phyloP scores from a whole-genome alignment of 2,797 vertebrate genomes.

The Lutjanus argentimaculatus region DNA sequence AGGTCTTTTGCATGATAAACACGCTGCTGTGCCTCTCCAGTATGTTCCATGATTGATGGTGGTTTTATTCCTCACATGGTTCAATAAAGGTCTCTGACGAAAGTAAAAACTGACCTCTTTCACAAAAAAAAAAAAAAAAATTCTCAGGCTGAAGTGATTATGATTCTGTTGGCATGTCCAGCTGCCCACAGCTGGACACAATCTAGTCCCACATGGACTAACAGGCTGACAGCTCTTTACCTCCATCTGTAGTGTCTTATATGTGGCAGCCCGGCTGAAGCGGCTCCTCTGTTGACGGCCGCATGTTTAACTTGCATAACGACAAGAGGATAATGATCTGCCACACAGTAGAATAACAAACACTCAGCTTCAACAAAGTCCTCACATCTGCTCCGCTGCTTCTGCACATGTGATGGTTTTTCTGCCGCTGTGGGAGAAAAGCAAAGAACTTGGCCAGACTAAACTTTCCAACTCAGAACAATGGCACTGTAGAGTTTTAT shows the following conservation, averaged over 20 bases:
- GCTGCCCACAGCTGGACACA: background rate
- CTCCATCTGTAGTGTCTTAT: background rate
- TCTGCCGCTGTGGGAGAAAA: constrained; percentile 27
- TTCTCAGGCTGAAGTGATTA: background rate
- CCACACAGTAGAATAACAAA: constrained; percentile 25
- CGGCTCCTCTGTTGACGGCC: background rate
- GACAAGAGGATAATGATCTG: constrained; percentile 31
- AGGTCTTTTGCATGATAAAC: too few relatives aligned
- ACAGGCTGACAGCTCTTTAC: background rate
- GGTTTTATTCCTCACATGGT: background rate
- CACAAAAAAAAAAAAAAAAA: background rate
- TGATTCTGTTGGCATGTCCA: too few relatives aligned
- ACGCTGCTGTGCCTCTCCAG: too few relatives aligned
- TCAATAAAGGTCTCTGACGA: background rate
- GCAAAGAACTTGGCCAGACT: constrained; percentile 36
- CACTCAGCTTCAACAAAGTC: constrained; percentile 4
- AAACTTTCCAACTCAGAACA: constrained; percentile 61
- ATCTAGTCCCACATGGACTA: background rate
- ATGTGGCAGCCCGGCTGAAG: background rate
- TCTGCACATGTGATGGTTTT: constrained; percentile 32
- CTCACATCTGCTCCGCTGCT: constrained; percentile 36
- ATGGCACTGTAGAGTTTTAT: constrained; percentile 43
- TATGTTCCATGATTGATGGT: too few relatives aligned
- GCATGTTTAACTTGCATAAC: constrained; percentile 15
- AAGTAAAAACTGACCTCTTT: background rate